phyloP scores from a whole-genome alignment of 2,888 invertebrate species.

The Plagiodera versicolora region DNA sequence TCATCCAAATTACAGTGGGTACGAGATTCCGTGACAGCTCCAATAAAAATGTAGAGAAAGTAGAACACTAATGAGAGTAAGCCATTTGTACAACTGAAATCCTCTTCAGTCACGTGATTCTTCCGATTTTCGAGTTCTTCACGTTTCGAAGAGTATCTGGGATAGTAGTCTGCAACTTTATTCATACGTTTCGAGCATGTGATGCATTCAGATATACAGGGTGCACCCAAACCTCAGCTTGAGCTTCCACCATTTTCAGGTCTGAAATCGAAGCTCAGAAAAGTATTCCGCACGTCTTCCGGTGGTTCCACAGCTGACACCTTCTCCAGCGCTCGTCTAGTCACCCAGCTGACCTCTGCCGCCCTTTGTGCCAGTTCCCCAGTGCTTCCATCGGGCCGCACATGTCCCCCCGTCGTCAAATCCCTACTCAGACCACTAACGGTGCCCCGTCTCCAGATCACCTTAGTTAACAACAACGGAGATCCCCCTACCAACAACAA shows the following conservation, averaged over 20 bases:
- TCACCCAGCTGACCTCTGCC: slow-evolving; percentile 62
- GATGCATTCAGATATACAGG: no score
- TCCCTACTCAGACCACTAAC: slow-evolving; percentile 61
- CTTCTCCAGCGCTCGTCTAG: slow-evolving; percentile 56
- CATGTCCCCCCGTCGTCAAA: slow-evolving; percentile 59
- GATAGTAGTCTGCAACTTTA: no score
- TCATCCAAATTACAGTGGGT: neutral
- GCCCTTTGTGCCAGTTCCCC: slow-evolving; percentile 64
- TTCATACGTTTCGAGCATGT: no score
- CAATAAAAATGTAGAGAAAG: slow-evolving; percentile 9
- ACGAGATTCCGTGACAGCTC: neutral
- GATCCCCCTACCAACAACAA: slow-evolving; percentile 31
- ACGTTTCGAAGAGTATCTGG: no score
- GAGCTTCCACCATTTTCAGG: slow-evolving; percentile 43
- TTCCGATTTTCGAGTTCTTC: no score
- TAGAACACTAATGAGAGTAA: slow-evolving; percentile 7
- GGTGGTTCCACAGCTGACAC: slow-evolving; percentile 53
- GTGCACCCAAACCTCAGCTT: no score
- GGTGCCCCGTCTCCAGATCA: slow-evolving; percentile 60
- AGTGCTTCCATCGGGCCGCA: slow-evolving; percentile 59
- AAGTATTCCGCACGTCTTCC: slow-evolving; percentile 62
- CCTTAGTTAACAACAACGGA: slow-evolving; percentile 50
- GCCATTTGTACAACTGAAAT: neutral
- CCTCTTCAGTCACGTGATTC: neutral
- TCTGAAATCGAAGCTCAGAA: slow-evolving; percentile 60